Percentiles rank a stretch among this genome's conserved stretches.
phyloP scores from a whole-genome alignment of 2,113 vertebrate genomes.

The Bettongia penicillata region DNA sequence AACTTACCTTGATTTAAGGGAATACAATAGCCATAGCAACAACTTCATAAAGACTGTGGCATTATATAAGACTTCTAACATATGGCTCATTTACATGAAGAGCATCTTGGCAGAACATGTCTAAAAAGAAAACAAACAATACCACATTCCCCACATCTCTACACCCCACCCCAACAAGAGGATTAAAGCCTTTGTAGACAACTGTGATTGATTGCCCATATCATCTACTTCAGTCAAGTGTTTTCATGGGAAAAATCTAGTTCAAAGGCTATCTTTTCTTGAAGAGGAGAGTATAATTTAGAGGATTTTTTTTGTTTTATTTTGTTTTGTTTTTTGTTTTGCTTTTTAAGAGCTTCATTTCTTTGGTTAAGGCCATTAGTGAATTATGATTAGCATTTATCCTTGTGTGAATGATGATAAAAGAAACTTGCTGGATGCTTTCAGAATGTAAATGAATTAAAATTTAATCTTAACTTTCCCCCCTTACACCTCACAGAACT shows the following conservation, averaged over 20 bases:
- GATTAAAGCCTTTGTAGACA: constrained; percentile 59
- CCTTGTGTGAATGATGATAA: constrained; percentile 29
- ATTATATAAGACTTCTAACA: constrained; percentile 43
- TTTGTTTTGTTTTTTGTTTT: not conserved
- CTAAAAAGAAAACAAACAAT: constrained; percentile 52
- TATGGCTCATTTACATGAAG: constrained; percentile 63
- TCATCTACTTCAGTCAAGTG: constrained; percentile 38
- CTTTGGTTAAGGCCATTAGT: constrained; percentile 46
- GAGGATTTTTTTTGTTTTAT: not conserved
- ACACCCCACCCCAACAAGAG: not conserved
- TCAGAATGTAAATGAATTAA: constrained; percentile 20
- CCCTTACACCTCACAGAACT: constrained; percentile 21
- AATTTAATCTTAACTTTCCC: constrained; percentile 14
- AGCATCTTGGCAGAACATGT: constrained; percentile 57
- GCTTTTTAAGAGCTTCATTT: constrained; percentile 57
- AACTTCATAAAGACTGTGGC: constrained; percentile 45
- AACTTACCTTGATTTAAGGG: constrained; percentile 29
- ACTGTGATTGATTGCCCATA: constrained; percentile 52
- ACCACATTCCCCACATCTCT: not conserved
- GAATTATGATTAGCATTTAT: constrained; percentile 34
- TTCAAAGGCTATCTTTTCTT: constrained; percentile 16
- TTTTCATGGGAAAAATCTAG: not conserved
- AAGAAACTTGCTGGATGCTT: constrained; percentile 17
- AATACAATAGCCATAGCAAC: not conserved
- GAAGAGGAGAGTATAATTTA: not conserved